phyloP scores from a whole-genome alignment of 1,140 invertebrate genomes.

The Heliconius hewitsoni region DNA sequence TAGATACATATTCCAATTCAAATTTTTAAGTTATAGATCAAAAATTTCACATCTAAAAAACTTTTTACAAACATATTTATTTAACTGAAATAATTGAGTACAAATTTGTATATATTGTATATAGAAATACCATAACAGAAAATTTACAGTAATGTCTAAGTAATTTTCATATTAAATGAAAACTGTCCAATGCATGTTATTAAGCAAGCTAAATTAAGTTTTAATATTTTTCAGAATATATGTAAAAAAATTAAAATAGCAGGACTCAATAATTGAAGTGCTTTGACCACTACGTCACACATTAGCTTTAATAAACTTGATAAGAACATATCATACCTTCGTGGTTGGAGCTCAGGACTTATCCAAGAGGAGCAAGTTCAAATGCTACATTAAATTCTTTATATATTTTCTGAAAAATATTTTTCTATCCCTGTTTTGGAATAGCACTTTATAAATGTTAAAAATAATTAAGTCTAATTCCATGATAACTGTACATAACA shows the following conservation, averaged over 20 bases:
- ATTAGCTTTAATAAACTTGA: too few relatives aligned
- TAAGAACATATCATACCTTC: too few relatives aligned
- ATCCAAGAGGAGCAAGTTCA: too few relatives aligned
- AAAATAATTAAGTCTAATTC: conserved; percentile 47
- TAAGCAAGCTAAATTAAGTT: conserved; percentile 47
- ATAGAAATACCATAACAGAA: not conserved
- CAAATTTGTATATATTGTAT: not conserved
- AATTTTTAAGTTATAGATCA: not conserved
- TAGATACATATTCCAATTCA: not conserved
- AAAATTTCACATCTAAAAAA: not conserved
- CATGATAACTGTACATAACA: conserved; percentile 46
- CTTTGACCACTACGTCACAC: too few relatives aligned
- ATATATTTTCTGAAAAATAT: too few relatives aligned
- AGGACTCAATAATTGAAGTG: too few relatives aligned
- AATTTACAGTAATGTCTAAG: not conserved
- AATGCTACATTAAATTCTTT: too few relatives aligned
- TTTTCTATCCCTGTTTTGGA: too few relatives aligned
- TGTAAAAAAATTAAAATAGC: too few relatives aligned
- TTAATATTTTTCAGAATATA: conserved; percentile 29
- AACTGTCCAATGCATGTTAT: conserved; percentile 30
- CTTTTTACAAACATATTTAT: not conserved
- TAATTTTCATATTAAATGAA: conserved; percentile 29
- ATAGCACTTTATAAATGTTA: too few relatives aligned
- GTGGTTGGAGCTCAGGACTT: too few relatives aligned
- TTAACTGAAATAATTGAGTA: not conserved